These are phyloP conservation scores for Phataginus tricuspis DNA, from an alignment of 2,797 vertebrate species.

Conservation along the genomic window DNA sequence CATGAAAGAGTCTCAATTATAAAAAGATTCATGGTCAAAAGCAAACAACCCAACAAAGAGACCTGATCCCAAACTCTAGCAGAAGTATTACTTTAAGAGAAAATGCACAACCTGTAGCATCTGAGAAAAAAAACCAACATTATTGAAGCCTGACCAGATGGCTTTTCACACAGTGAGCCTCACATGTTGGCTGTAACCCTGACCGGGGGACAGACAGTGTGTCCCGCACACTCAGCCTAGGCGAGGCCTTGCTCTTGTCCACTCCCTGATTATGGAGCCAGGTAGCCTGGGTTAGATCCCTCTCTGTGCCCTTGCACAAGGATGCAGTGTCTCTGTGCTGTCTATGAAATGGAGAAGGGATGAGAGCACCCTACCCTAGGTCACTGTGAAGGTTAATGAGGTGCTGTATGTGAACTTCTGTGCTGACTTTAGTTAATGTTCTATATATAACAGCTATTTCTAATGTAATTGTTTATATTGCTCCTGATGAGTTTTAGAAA, in stretches of 20 bases:
- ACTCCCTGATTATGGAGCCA: background rate
- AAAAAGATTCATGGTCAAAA: slow-evolving; percentile 1
- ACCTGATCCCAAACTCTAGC: background rate
- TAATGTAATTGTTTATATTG: background rate
- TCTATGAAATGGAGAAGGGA: background rate
- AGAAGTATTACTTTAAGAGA: background rate
- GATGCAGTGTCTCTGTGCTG: background rate
- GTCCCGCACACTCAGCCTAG: background rate
- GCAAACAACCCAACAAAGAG: background rate
- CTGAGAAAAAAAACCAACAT: background rate
- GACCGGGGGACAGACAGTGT: background rate
- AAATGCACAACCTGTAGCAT: background rate
- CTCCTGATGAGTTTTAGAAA: background rate
- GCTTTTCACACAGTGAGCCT: background rate
- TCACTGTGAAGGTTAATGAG: background rate
- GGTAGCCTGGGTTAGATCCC: background rate
- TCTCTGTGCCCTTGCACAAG: background rate
- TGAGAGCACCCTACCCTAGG: background rate
- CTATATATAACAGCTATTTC: background rate
- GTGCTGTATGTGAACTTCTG: background rate
- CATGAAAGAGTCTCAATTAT: background rate
- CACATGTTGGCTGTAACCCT: background rate
- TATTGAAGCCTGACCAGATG: background rate
- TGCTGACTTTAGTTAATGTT: background rate
- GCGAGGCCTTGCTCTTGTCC: background rate